phyloP scores from a whole-genome alignment of 2,888 invertebrate genomes.

The Arge pagana region DNA sequence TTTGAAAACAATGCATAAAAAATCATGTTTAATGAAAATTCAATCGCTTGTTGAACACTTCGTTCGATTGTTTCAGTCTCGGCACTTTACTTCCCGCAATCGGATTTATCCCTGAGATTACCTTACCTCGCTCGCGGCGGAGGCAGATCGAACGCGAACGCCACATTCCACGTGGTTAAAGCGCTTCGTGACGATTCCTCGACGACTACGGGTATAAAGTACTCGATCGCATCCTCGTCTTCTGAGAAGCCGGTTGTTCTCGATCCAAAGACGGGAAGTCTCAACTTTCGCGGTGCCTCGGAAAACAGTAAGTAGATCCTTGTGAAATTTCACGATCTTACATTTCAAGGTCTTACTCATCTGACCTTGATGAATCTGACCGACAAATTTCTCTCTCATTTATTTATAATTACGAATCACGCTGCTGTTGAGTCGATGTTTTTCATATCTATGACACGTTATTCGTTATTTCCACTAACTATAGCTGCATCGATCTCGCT shows the following conservation, averaged over 20 bases:
- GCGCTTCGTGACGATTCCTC: conserved; percentile 46
- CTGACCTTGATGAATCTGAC: no score
- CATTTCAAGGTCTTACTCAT: no score
- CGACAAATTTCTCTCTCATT: no score
- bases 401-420: no score
- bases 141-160: conserved; percentile 28
- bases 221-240: conserved; percentile 39
- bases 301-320: conserved; percentile 36
- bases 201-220: conserved; percentile 35
- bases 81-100: conserved; percentile 55
- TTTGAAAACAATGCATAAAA: conserved; percentile 2
- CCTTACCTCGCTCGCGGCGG: conserved; percentile 40
- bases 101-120: conserved; percentile 45
- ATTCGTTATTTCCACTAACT: no score
- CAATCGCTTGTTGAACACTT: not conserved
- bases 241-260: conserved; percentile 34
- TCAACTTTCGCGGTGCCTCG: conserved; percentile 36
- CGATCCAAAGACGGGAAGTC: conserved; percentile 30
- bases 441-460: no score
- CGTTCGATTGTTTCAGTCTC: conserved; percentile 32
- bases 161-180: conserved; percentile 43
- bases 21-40: not conserved
- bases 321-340: no score
- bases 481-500: no score
- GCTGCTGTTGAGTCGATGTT: no score